Evolutionary conservation across 1,140 invertebrate genomes (phyloP).

Genomic region (Pollicipes pollicipes): DNA sequence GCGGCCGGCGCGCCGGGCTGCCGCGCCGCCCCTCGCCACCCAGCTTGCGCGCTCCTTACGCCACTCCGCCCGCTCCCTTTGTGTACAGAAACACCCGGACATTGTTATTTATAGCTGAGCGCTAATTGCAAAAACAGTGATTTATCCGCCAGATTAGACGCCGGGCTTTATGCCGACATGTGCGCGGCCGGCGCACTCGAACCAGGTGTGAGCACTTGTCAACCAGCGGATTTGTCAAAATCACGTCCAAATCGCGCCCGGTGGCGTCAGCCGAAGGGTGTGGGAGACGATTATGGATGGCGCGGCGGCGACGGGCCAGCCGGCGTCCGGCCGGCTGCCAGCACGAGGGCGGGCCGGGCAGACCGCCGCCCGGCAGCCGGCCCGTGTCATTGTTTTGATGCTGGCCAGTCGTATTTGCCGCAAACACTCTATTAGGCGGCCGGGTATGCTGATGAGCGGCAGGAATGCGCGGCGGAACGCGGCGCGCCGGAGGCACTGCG

Average conservation of each 20-base stretch:
- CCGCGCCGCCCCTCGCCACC: no score
- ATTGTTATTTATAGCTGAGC: neutral
- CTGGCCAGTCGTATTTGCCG: neutral
- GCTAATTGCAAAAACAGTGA: neutral
- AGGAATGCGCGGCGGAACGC: neutral
- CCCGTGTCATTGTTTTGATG: neutral
- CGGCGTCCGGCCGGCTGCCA: no score
- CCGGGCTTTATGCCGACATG: neutral
- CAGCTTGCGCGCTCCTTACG: no score
- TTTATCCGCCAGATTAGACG: neutral
- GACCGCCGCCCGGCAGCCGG: no score
- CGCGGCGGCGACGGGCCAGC: no score
- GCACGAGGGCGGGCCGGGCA: no score
- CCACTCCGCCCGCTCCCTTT: no score
- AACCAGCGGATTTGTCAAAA: neutral
- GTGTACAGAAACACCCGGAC: neutral
- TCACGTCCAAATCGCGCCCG: neutral
- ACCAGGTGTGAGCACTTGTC: neutral
- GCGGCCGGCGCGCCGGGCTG: no score
- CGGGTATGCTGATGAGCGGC: neutral
- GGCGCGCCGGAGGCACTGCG: no score
- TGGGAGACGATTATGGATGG: neutral
- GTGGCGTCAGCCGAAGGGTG: neutral
- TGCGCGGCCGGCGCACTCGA: neutral
- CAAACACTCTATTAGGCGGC: neutral